A percentile compares a stretch with the other conserved stretches of the same genome.
These are phyloP conservation scores for Scytalopus superciliaris DNA, from an alignment of 2,113 vertebrate species.

Conservation along the genomic window DNA sequence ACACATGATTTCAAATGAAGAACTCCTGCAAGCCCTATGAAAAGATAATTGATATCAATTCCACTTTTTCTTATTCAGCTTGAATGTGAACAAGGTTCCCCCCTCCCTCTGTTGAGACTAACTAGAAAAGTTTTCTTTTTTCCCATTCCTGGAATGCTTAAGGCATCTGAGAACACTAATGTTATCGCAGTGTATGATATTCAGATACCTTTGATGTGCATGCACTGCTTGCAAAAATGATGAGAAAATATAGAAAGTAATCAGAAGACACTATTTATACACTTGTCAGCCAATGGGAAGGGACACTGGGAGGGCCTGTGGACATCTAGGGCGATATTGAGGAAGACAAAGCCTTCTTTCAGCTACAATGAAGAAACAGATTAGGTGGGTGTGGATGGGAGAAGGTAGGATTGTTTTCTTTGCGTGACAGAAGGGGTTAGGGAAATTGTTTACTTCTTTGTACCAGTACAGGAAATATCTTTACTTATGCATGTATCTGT, in stretches of 20 bases:
- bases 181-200: neutral
- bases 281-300: neutral
- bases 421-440: neutral
- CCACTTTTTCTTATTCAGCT: neutral
- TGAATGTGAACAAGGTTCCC: neutral
- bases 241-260: neutral
- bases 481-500: neutral
- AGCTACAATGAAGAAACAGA: neutral
- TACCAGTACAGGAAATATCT: neutral
- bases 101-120: neutral
- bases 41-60: neutral
- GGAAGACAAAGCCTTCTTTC: neutral
- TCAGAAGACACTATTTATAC: neutral
- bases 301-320: neutral
- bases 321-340: neutral
- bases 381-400: neutral
- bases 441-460: conserved; percentile 32
- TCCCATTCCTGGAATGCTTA: neutral
- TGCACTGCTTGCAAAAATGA: neutral
- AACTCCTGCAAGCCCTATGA: neutral
- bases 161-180: neutral
- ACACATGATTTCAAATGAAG: neutral
- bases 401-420: conserved; percentile 30
- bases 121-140: neutral
- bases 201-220: neutral